Base-by-base conservation (phyloP, 37 sponge, comb jelly and placozoan genomes). In the Corticium candelabrum region DNA sequence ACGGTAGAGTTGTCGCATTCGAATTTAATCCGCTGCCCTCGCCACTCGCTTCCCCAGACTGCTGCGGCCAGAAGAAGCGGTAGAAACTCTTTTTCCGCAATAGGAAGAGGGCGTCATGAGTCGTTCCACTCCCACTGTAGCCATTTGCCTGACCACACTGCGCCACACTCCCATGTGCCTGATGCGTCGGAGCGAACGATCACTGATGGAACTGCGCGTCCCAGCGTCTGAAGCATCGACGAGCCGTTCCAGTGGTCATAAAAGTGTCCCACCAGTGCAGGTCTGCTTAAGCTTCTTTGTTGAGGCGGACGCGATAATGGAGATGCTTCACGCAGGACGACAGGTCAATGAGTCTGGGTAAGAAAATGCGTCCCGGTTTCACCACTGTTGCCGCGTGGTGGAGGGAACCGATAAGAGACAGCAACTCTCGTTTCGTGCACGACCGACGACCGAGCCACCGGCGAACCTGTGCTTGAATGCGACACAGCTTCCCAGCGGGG, bases 1-100 rank as follows among this genome's bases (percentile, higher is more conserved):
- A 82, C 86, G 37, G 81, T 80, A 41, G 35, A 38, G 77, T 85
- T 85, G 77, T 85, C 82, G 36, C 81, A 85, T 37, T 30, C 34
- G 29, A 78, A 35, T 1, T 21, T 5, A 15, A 85, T 67, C 3
- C 15, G 32, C 35, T 35, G 21, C 1, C 74, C 71, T 7, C 39
- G 41, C 82, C 81, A 85, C 3, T 50, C 32, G 15, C 33, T n/a
- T 67, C 82, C n/a, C 82, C 86, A 85, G 4, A 82, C 41, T 36
- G 77, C 78, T 5, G 67, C 30, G 1, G 86, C 81, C 34, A 85
- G 31, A 11, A 85, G 1, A 1, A 81, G 35, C 1, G 86, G 73
- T 1, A 85, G n/a, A 68, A 81, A 56, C 69, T 85, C 86, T n/a
- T n/a, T 82, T 76, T 43, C 38, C 2, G 86, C 0, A 34, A 85